Conservation (phyloP, 2,797 vertebrate species). For the Cossypha heuglini region DNA sequence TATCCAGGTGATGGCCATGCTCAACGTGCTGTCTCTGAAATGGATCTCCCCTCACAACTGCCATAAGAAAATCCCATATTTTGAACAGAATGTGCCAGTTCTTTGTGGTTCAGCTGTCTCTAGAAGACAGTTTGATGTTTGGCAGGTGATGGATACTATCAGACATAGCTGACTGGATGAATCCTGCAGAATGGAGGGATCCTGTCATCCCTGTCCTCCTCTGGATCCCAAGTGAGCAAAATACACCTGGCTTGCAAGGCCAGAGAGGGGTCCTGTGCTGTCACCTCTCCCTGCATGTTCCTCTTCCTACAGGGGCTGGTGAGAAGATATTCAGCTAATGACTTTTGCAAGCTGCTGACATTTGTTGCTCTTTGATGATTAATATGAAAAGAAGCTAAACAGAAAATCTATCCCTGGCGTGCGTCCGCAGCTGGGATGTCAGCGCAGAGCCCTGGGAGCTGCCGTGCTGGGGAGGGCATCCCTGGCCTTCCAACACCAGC, state of each 20-base stretch:
- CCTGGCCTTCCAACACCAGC: rapidly evolving
- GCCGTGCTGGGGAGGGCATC: neutral
- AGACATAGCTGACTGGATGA: neutral
- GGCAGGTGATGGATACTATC: neutral
- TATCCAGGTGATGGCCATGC: neutral
- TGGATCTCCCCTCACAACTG: rapidly evolving
- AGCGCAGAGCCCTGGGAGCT: neutral
- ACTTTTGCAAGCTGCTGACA: constrained; percentile 6
- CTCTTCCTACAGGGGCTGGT: neutral
- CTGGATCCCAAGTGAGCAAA: neutral
- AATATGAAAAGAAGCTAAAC: constrained; percentile 10
- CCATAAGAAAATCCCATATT: neutral
- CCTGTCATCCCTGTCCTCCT: neutral
- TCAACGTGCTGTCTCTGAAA: rapidly evolving
- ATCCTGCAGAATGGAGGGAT: neutral
- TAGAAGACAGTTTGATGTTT: neutral
- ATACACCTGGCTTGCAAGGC: neutral
- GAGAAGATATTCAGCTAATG: neutral
- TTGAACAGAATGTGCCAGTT: neutral
- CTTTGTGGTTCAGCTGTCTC: neutral
- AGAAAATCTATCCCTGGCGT: constrained; percentile 42
- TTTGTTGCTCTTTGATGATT: constrained; percentile 50
- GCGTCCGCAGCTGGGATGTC: neutral
- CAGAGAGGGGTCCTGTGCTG: neutral
- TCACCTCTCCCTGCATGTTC: neutral